These are phyloP conservation scores for Bradynema listronoti DNA, from an alignment of 1,140 invertebrate genomes.

Conservation along the genomic window DNA sequence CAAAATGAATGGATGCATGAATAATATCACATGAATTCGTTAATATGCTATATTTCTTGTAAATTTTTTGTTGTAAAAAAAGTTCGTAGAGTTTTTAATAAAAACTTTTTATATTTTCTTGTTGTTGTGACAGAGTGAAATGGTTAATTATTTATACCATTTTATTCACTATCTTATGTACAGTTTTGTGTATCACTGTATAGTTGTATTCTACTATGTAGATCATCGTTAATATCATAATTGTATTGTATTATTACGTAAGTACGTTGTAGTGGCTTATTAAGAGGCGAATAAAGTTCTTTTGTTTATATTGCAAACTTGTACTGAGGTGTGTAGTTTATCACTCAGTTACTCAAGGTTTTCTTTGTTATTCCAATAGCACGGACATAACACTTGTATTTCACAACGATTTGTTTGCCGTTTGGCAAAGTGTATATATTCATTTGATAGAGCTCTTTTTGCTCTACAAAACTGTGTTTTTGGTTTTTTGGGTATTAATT, in stretches of 20 bases:
- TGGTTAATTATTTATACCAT: neutral
- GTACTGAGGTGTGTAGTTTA: too few species aligned
- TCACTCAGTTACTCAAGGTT: too few species aligned
- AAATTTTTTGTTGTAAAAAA: neutral
- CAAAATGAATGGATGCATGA: neutral
- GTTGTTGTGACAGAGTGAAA: neutral
- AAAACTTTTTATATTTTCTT: neutral
- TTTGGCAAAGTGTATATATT: too few species aligned
- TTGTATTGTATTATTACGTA: neutral
- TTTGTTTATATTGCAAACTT: too few species aligned
- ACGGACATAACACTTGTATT: too few species aligned
- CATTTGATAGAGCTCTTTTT: too few species aligned
- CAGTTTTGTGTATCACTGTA: neutral
- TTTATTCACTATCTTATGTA: neutral
- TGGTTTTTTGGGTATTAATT: too few species aligned
- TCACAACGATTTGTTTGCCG: too few species aligned
- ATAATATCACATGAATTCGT: neutral
- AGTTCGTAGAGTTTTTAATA: neutral
- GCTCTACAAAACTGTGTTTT: too few species aligned
- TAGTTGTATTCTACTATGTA: neutral
- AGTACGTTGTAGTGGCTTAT: neutral
- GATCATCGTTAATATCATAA: neutral
- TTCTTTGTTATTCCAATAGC: too few species aligned
- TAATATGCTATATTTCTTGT: slow-evolving; percentile 2
- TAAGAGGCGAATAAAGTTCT: too few species aligned